phyloP scores from a whole-genome alignment of 2,888 invertebrate species.

The Dilophus febrilis region DNA sequence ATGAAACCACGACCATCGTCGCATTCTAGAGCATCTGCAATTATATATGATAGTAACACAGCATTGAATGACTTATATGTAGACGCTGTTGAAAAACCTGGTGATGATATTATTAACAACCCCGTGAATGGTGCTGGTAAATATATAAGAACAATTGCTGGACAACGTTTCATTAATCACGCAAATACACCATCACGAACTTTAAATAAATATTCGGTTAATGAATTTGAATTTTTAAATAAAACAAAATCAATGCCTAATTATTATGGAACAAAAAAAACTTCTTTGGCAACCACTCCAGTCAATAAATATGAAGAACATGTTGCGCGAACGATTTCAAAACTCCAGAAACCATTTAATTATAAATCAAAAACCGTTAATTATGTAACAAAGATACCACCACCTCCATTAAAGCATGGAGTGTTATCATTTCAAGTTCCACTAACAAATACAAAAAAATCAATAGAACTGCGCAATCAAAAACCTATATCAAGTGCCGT shows the following conservation, averaged over 20 bases:
- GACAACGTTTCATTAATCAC: too few relatives aligned
- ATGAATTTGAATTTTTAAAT: neutral
- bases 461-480: slow-evolving; percentile 29
- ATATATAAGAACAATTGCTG: slow-evolving; percentile 22
- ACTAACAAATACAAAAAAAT: too few relatives aligned
- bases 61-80: slow-evolving; percentile 7
- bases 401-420: slow-evolving; percentile 9
- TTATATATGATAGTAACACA: slow-evolving; percentile 19
- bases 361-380: slow-evolving; percentile 6
- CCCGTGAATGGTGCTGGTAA: slow-evolving; percentile 24
- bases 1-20: slow-evolving; percentile 26
- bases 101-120: slow-evolving; percentile 16
- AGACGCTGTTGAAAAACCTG: too few relatives aligned
- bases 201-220: too few relatives aligned
- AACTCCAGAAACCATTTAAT: neutral
- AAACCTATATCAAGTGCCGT: slow-evolving; percentile 9
- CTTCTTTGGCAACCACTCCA: slow-evolving; percentile 11
- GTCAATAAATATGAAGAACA: slow-evolving; percentile 28
- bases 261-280: slow-evolving; percentile 17
- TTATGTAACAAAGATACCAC: slow-evolving; percentile 6
- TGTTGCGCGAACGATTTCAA: slow-evolving; percentile 18
- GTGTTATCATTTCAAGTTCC: slow-evolving; percentile 18
- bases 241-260: slow-evolving; percentile 28
- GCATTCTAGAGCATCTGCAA: slow-evolving; percentile 20
- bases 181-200: neutral